These are phyloP conservation scores for Florisuga fusca DNA, from an alignment of 2,797 vertebrate genomes.

Conservation along the genomic window DNA sequence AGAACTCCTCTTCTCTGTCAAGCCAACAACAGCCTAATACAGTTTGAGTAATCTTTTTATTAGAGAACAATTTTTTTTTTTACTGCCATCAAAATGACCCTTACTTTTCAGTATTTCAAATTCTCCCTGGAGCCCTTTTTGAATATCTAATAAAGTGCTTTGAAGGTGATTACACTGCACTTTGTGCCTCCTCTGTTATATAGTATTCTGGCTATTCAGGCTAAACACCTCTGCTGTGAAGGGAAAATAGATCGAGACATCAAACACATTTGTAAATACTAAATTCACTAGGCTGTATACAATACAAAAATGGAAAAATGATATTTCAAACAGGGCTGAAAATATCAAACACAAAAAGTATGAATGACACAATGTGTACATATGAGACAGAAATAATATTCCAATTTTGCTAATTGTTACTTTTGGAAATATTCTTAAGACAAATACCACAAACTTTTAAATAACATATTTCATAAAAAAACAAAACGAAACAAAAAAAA, in stretches of 20 bases:
- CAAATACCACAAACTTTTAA: neutral
- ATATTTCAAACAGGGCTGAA: neutral
- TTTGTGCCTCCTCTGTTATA: slow-evolving; percentile 12
- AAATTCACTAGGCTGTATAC: neutral
- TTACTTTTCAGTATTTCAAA: neutral
- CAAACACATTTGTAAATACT: slow-evolving; percentile 1
- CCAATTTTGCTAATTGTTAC: neutral
- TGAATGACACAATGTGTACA: neutral
- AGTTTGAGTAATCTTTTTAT: neutral
- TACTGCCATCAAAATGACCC: slow-evolving; percentile 10
- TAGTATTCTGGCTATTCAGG: neutral
- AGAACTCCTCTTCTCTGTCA: neutral
- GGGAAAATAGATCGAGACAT: slow-evolving; percentile 39
- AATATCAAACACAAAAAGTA: neutral
- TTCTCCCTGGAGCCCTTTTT: slow-evolving; percentile 7
- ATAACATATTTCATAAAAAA: neutral
- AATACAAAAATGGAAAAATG: neutral
- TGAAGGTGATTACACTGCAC: slow-evolving; percentile 13
- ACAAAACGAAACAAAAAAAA: no score
- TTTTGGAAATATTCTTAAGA: neutral
- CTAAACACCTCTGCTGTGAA: neutral
- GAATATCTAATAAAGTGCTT: slow-evolving; percentile 24
- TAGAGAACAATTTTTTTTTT: slow-evolving; percentile 14
- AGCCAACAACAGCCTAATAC: neutral
- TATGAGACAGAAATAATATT: neutral